Base-by-base conservation (phyloP, 2,113 vertebrate species). In the Taxidea taxus region DNA sequence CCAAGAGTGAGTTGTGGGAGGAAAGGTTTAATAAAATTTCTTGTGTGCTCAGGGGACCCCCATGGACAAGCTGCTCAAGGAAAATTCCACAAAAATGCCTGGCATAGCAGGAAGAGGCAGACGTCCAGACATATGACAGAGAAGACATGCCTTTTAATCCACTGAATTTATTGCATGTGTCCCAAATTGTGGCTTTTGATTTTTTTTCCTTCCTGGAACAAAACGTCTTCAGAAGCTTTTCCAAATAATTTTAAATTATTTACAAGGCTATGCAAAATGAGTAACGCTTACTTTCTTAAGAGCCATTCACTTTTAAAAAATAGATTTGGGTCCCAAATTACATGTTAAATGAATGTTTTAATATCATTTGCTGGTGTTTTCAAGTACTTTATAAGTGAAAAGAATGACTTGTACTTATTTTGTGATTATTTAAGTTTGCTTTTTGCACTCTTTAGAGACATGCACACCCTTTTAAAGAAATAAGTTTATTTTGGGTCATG, bases 81-180 rank as follows among this genome's bases (percentile, higher is more conserved):
- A 98, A 85, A 99, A 99, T 9, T 97, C 98, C 1, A 98, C 98
- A 70, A 98, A 99, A 95, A 98, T 99, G 97, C 98, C 99, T 60
- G 99, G 98, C 0, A 7, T 99, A 92, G 98, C 98, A 86, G 95
- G 98, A 92, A 98, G 98, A 97, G 99, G 99, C 89, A 98, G 98
- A 97, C 90, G 97, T 47, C 47, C 99, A 92, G 99, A 99, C 98
- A 99, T 99, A 98, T 12, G 87, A 16, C 2, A 9, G n/a, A 54
- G 68, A 81, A 78, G 2, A 3, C 3, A 58, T 6, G 1, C 94
- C 94, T 94, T 82, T 78, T 54, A 34, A 8, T 3, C 23, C 51
- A 21, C 37, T 15, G 9, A 42, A 34, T 34, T 37, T 51, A 6
- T 74, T 83, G 37, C 58, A 54, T 0, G 6, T 11, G 11, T 42